Evolutionary conservation across 92 coral and sea anemone species (phyloP).

Genomic region (Zoanthus gigantus): DNA sequence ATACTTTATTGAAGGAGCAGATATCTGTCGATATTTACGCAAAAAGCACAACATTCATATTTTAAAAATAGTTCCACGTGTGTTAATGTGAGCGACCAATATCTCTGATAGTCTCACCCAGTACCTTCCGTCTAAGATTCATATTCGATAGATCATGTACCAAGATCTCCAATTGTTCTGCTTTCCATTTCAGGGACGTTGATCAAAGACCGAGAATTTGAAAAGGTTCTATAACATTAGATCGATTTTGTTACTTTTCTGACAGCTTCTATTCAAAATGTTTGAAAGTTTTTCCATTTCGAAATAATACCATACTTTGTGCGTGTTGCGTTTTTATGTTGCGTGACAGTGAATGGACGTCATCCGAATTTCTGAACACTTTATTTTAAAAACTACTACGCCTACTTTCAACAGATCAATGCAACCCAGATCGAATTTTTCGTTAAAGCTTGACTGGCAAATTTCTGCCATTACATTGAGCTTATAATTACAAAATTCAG

Average conservation of each 20-base stretch:
- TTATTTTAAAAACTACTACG: no score
- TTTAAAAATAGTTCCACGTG: no score
- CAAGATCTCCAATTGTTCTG: background rate
- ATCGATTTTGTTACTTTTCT: background rate
- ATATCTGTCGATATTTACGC: no score
- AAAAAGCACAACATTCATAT: no score
- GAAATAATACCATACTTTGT: background rate
- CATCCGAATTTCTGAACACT: no score
- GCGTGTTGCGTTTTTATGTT: conserved; percentile 2
- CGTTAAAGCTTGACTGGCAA: no score
- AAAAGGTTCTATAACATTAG: background rate
- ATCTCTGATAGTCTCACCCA: background rate
- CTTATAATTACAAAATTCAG: no score
- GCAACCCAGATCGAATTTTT: no score
- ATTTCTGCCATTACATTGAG: no score
- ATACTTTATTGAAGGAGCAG: no score
- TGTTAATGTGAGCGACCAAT: background rate
- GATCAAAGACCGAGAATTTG: background rate
- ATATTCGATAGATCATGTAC: background rate
- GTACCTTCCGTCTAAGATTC: background rate
- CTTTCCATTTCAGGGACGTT: background rate
- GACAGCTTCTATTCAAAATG: background rate
- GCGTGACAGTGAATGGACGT: background rate
- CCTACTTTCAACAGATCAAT: no score
- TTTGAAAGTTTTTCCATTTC: no score